Evolutionary conservation across 2,888 invertebrate genomes (phyloP), one percentile per base, ranked within the genome.

Genomic region (Pollenia labialis): DNA sequence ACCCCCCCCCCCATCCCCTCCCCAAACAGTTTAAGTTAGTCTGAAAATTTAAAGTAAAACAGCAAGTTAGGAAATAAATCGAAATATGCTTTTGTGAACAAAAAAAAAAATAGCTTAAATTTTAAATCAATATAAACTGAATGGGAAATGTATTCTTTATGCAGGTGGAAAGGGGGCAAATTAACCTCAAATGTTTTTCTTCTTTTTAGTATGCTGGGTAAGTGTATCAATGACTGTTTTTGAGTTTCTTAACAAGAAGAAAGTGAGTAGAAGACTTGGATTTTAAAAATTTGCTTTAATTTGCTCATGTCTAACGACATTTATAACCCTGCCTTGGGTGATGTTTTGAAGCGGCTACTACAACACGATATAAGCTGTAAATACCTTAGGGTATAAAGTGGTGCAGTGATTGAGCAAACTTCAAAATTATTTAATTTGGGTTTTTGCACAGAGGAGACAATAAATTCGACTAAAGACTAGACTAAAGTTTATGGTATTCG

Each of bases 41-140:
- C 32, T 32, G 32, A 8, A 56, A 48, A 42, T 50, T 48, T 69
- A 46, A 60, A 80, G 12, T 16, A 32, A 2, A 62, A 71, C 44
- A 62, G 11, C 40, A 12, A 46, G 46, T 50, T 62, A 42, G 16
- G 46, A 69, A 18, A 72, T 16, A 46, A 72, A 16, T 48, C 32
- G 32, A 48, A 32, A 48, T 32, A 46, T 16, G 16, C n/a, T 42
- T 16, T 62, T 23, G 23, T 23, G 23, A 23, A 23, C 23, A 23
- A 32, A 10, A 40, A 23, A 32, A 10, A 40, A 1, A 16, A 12
- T 18, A 42, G 58, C 48, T 44, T 60, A 68, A 60, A 76, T 52
- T 76, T 69, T 16, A 60, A 62, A 69, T 46, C 52, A 82, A 69
- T 52, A 16, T 11, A 40, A 62, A 60, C 48, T 68, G 56, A 32